Evolutionary conservation across 2,797 vertebrate species (phyloP).

Genomic region (Carduelis carduelis): DNA sequence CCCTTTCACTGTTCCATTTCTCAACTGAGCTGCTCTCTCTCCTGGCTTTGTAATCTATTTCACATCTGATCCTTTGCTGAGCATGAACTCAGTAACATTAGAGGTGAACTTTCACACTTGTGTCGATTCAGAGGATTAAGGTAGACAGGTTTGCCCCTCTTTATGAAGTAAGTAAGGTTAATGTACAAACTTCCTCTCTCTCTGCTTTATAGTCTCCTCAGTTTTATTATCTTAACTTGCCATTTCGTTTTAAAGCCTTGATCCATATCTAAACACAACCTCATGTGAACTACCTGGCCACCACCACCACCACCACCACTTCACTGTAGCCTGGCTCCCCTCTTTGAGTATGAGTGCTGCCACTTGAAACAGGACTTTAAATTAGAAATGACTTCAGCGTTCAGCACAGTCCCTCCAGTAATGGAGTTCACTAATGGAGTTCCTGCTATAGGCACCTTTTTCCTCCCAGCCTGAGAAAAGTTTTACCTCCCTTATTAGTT

Average conservation of each 20-base stretch:
- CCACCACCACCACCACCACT: not conserved
- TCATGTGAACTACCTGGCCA: not conserved
- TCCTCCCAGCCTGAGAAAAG: slow-evolving; percentile 11
- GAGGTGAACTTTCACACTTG: slow-evolving; percentile 7
- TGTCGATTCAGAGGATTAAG: not conserved
- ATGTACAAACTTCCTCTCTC: not conserved
- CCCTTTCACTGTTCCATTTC: slow-evolving; percentile 7
- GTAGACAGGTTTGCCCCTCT: not conserved
- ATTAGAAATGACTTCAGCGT: not conserved
- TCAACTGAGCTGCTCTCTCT: not conserved
- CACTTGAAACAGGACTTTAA: not conserved
- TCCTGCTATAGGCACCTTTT: slow-evolving; percentile 10
- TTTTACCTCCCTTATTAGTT: slow-evolving; percentile 43
- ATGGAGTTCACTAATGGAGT: not conserved
- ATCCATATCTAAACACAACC: slow-evolving; percentile 31
- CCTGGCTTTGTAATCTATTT: slow-evolving; percentile 5
- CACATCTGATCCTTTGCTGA: slow-evolving; percentile 6
- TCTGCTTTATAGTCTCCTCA: not conserved
- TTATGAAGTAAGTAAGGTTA: not conserved
- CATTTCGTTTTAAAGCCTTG: slow-evolving; percentile 5
- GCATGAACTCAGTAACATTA: not conserved
- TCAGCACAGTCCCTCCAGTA: not conserved
- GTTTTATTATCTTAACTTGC: slow-evolving; percentile 42
- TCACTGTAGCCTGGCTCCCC: not conserved
- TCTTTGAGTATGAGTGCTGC: not conserved